Evolutionary conservation across 2,888 invertebrate genomes (phyloP).

Genomic region (Chaetogeoica ovagalla): DNA sequence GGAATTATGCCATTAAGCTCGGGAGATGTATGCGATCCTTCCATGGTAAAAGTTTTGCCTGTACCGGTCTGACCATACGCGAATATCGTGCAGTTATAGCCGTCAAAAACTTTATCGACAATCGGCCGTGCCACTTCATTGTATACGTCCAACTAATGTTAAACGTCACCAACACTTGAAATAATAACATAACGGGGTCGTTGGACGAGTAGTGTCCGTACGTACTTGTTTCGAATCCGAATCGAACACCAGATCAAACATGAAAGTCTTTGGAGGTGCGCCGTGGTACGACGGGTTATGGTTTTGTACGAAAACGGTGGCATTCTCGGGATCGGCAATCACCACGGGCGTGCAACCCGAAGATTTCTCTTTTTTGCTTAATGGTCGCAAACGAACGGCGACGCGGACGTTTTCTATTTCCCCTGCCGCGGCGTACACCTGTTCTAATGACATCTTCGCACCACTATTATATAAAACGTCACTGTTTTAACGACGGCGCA

Average conservation of each 20-base stretch:
- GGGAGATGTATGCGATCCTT: slow-evolving; percentile 83
- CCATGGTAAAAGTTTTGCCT: slow-evolving; percentile 99
- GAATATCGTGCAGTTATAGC: slow-evolving; percentile 93
- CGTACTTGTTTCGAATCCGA: slow-evolving; percentile 78
- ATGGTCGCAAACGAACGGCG: slow-evolving; percentile 90
- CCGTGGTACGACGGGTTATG: slow-evolving; percentile 65
- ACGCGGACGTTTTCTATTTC: slow-evolving; percentile 94
- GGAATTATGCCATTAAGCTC: slow-evolving; percentile 95
- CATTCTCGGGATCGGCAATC: slow-evolving; percentile 75
- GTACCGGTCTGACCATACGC: slow-evolving; percentile 94
- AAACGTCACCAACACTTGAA: slow-evolving; percentile 3
- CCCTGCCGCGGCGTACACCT: slow-evolving; percentile 58
- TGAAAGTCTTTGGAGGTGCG: slow-evolving; percentile 77
- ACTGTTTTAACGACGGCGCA: too few relatives aligned
- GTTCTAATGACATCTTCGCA: too few relatives aligned
- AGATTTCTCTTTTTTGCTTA: slow-evolving; percentile 81
- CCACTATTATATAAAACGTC: too few relatives aligned
- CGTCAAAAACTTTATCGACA: slow-evolving; percentile 92
- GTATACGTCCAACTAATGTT: slow-evolving; percentile 82
- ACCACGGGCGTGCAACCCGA: slow-evolving; percentile 74
- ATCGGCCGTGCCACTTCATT: slow-evolving; percentile 95
- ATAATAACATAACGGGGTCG: neutral
- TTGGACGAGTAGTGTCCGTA: slow-evolving; percentile 6
- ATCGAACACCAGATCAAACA: slow-evolving; percentile 93
- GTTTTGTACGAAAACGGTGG: slow-evolving; percentile 76